Conservation (phyloP, 2,113 vertebrate genomes). For the Romanogobio albipinnatus region DNA sequence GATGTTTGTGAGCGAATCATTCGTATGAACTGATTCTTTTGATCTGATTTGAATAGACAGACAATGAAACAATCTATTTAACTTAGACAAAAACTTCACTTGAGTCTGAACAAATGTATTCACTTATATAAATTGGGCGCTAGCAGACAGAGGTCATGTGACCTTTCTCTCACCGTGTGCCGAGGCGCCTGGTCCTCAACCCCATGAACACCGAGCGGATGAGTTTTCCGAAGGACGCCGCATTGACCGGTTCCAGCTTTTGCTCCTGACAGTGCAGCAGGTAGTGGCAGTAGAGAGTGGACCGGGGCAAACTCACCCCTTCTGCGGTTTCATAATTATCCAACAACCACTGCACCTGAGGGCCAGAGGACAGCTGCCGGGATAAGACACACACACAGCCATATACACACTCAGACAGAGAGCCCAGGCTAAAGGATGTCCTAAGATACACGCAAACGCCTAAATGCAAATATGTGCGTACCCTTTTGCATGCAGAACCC, state of each 20-base stretch:
- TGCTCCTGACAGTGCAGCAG: slow-evolving; percentile 95
- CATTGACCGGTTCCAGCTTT: slow-evolving; percentile 92
- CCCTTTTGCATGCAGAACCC: slow-evolving; percentile 20
- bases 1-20: neutral
- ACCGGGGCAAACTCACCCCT: slow-evolving; percentile 91
- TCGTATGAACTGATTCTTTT: neutral
- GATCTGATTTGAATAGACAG: neutral
- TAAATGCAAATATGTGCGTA: neutral
- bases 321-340: slow-evolving; percentile 96
- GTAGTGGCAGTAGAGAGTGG: slow-evolving; percentile 96
- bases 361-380: slow-evolving; percentile 64
- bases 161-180: slow-evolving; percentile 81
- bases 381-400: slow-evolving; percentile 68
- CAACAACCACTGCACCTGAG: slow-evolving; percentile 94
- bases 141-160: neutral
- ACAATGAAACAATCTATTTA: neutral
- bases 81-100: neutral
- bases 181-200: slow-evolving; percentile 86
- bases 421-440: slow-evolving; percentile 42
- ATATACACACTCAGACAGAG: slow-evolving; percentile 51
- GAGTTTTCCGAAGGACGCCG: slow-evolving; percentile 92
- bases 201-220: slow-evolving; percentile 95
- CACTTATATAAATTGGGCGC: neutral
- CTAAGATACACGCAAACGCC: slow-evolving; percentile 27
- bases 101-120: neutral